phyloP scores from a whole-genome alignment of 1,140 invertebrate species.

The Rhizoglyphus robini region DNA sequence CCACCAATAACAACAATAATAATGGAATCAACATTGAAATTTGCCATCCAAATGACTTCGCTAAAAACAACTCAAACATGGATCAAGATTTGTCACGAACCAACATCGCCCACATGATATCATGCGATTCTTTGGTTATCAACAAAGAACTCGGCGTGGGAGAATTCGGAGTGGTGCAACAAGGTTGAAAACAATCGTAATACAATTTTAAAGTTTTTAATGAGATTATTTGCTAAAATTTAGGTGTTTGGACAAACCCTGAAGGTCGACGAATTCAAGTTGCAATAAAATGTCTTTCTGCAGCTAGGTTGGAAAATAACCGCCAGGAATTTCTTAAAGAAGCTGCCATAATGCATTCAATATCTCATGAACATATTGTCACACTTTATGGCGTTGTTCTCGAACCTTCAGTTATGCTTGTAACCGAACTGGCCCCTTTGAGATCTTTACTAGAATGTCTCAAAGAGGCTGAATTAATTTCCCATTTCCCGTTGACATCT shows the following conservation, averaged over 20 bases:
- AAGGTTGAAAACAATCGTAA: conserved; percentile 43
- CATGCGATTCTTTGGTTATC: conserved; percentile 76
- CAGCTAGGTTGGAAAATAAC: conserved; percentile 86
- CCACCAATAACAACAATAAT: conserved; percentile 10
- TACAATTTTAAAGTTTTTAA: neutral
- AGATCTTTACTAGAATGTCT: conserved; percentile 87
- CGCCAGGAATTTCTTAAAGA: conserved; percentile 94
- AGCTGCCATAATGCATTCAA: conserved; percentile 92
- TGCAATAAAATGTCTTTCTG: conserved; percentile 86
- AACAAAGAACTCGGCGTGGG: conserved; percentile 89
- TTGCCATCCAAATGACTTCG: neutral
- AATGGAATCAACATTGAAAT: neutral
- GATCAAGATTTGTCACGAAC: conserved; percentile 40
- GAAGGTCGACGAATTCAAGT: conserved; percentile 85
- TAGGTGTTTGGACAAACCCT: conserved; percentile 72
- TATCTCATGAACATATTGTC: conserved; percentile 92
- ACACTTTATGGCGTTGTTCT: conserved; percentile 91
- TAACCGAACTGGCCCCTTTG: conserved; percentile 86
- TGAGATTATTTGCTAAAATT: neutral
- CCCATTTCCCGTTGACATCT: conserved; percentile 73
- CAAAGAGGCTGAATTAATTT: conserved; percentile 70
- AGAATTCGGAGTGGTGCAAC: conserved; percentile 93
- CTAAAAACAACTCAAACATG: neutral
- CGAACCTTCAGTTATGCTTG: conserved; percentile 84
- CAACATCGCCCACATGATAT: conserved; percentile 62